phyloP scores from a whole-genome alignment of 2,797 vertebrate species.

The Pseudochromis fuscus region DNA sequence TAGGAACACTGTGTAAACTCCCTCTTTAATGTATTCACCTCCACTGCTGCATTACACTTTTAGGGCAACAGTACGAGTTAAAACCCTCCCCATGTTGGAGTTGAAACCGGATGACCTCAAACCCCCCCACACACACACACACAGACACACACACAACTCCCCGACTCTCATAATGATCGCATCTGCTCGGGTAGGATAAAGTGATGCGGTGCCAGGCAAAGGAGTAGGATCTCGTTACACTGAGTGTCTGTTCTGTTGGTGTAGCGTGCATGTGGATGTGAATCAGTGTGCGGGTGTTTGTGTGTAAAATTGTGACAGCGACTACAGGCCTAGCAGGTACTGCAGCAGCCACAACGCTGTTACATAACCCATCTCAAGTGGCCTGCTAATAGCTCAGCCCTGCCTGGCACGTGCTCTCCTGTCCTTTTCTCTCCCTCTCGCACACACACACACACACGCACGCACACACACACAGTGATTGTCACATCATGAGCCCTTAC shows the following conservation, averaged over 20 bases:
- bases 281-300: constrained; percentile 68
- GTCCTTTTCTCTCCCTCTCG: constrained; percentile 56
- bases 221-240: constrained; percentile 65
- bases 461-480: constrained; percentile 40
- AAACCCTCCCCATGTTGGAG: constrained; percentile 25
- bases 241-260: constrained; percentile 47
- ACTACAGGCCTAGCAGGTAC: constrained; percentile 79
- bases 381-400: constrained; percentile 85
- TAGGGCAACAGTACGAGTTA: constrained; percentile 21
- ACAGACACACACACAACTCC: constrained; percentile 20
- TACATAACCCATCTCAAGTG: constrained; percentile 87
- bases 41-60: constrained; percentile 5
- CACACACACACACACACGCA: not conserved
- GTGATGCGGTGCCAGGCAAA: constrained; percentile 50
- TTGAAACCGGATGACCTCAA: constrained; percentile 60
- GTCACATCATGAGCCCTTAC: constrained; percentile 68
- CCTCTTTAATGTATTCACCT: constrained; percentile 23
- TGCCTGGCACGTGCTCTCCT: constrained; percentile 82
- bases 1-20: constrained; percentile 2
- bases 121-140: constrained; percentile 19
- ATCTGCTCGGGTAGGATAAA: constrained; percentile 50
- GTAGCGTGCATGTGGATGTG: constrained; percentile 58
- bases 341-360: constrained; percentile 83
- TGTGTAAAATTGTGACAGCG: constrained; percentile 73
- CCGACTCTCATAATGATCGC: constrained; percentile 47